phyloP scores from a whole-genome alignment of 2,797 vertebrate species.

The Micrastur ruficollis region DNA sequence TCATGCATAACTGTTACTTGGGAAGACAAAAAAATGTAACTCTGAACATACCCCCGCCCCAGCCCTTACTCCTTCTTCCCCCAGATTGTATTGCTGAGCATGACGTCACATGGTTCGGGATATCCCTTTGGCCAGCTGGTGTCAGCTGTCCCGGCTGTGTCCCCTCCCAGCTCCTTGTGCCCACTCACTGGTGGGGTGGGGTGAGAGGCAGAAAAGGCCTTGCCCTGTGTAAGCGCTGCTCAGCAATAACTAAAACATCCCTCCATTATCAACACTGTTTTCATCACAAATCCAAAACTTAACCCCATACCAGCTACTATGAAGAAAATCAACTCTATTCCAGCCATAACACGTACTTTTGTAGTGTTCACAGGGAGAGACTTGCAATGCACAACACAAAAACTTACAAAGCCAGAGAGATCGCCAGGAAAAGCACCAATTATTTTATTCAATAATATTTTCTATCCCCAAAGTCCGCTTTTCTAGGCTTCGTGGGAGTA shows the following conservation, averaged over 20 bases:
- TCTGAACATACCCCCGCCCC: accelerated
- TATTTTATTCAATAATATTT: not conserved
- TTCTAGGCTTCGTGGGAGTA: not conserved
- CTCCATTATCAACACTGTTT: not conserved
- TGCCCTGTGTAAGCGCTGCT: not conserved
- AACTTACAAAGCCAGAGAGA: not conserved
- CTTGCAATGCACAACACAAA: too few species aligned
- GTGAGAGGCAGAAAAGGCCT: not conserved
- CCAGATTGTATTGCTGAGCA: not conserved
- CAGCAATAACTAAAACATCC: not conserved
- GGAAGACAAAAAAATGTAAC: not conserved
- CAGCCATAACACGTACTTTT: not conserved
- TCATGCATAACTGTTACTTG: accelerated
- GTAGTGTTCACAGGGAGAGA: too few species aligned
- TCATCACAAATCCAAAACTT: not conserved
- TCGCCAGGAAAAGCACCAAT: not conserved
- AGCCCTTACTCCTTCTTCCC: not conserved
- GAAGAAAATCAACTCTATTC: not conserved
- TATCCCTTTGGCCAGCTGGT: not conserved
- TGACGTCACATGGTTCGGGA: accelerated
- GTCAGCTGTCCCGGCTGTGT: not conserved
- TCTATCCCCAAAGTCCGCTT: not conserved
- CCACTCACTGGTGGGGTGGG: accelerated
- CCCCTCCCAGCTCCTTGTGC: not conserved
- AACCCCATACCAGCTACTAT: not conserved